A percentile compares a stretch with the other conserved stretches of the same genome.
Evolutionary conservation across 2,797 vertebrate genomes (phyloP).

Genomic region (Holocentrus rufus): DNA sequence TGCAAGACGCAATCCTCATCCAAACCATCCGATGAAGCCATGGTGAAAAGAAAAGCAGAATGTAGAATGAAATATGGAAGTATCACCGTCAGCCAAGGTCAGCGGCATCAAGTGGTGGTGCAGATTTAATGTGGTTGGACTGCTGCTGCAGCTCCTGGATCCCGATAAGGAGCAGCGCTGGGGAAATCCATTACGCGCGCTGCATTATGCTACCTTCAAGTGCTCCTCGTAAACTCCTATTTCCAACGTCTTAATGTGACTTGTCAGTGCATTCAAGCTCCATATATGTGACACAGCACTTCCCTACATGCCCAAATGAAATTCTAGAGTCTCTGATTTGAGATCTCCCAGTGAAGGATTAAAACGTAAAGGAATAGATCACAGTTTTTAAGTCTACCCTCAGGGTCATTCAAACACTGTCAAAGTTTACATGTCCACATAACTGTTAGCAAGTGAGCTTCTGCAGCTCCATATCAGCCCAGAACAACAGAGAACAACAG

Average conservation of each 20-base stretch:
- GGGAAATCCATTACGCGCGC: slow-evolving; percentile 75
- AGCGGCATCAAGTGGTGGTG: slow-evolving; percentile 67
- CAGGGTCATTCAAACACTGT: too few species aligned
- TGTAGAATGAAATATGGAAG: slow-evolving; percentile 36
- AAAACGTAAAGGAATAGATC: too few species aligned
- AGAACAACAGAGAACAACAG: too few species aligned
- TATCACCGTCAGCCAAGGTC: slow-evolving; percentile 78
- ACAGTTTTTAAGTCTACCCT: too few species aligned
- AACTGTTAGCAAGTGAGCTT: too few species aligned
- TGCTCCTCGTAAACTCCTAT: slow-evolving; percentile 35
- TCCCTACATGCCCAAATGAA: too few species aligned
- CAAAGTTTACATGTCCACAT: too few species aligned
- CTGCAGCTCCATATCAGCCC: too few species aligned
- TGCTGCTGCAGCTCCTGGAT: slow-evolving; percentile 67
- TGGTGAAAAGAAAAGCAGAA: slow-evolving; percentile 65
- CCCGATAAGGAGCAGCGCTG: slow-evolving; percentile 51
- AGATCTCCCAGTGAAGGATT: too few species aligned
- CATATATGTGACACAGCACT: too few species aligned
- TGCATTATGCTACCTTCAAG: slow-evolving; percentile 68
- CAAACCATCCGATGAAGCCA: slow-evolving; percentile 89
- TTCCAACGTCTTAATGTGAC: not conserved
- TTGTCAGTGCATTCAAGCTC: not conserved
- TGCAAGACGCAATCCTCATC: slow-evolving; percentile 87
- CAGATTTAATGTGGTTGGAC: slow-evolving; percentile 42
- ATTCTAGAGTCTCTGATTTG: too few species aligned